These are phyloP conservation scores for Leptinotarsa tumamoca DNA, from an alignment of 2,888 invertebrate species.

Conservation along the genomic window DNA sequence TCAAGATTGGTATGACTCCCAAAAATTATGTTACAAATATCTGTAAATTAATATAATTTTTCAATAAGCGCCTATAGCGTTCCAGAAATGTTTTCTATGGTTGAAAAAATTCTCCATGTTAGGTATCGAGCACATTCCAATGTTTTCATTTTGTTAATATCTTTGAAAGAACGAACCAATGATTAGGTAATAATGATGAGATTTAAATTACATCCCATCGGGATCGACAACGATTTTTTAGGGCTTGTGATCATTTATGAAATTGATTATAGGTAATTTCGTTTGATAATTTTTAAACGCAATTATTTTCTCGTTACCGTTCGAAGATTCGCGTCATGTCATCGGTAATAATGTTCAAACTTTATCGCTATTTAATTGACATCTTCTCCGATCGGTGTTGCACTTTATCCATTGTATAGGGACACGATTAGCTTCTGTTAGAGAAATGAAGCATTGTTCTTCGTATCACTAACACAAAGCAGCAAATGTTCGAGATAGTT, in stretches of 20 bases:
- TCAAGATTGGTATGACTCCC: too few relatives aligned
- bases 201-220: slow-evolving; percentile 54
- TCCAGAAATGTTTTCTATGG: neutral
- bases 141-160: slow-evolving; percentile 40
- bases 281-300: slow-evolving; percentile 56
- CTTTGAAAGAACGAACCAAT: slow-evolving; percentile 40
- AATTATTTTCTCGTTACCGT: slow-evolving; percentile 56
- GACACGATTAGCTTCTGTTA: neutral
- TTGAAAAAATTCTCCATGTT: neutral
- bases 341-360: slow-evolving; percentile 43
- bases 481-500: too few relatives aligned
- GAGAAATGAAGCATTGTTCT: too few relatives aligned
- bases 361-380: slow-evolving; percentile 49
- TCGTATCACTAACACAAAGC: too few relatives aligned
- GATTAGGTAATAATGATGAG: slow-evolving; percentile 55
- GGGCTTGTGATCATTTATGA: slow-evolving; percentile 48
- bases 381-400: slow-evolving; percentile 40
- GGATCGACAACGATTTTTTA: slow-evolving; percentile 47
- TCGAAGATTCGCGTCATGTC: slow-evolving; percentile 43
- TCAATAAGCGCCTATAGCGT: neutral
- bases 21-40: too few relatives aligned
- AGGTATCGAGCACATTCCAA: slow-evolving; percentile 1
- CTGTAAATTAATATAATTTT: neutral
- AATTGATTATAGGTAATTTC: slow-evolving; percentile 59
- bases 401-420: slow-evolving; percentile 5